Percentiles rank a stretch among this genome's conserved stretches.
Conservation (phyloP, 1,140 invertebrate genomes). For the Atta texana region DNA sequence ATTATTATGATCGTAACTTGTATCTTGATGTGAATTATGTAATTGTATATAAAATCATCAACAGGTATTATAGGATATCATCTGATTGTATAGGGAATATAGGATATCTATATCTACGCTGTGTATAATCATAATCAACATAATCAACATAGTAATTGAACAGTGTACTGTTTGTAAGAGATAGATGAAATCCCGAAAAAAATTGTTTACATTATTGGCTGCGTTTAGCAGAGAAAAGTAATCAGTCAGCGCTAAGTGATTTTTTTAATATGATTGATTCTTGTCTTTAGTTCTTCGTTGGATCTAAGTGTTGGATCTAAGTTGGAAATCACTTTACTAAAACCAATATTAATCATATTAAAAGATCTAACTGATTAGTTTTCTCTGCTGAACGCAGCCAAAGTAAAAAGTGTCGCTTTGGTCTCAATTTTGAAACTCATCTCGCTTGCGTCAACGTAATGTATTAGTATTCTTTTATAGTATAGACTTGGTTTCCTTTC, state of each 20-base stretch:
- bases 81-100: not conserved
- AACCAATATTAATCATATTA: too few relatives aligned
- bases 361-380: too few relatives aligned
- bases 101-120: too few relatives aligned
- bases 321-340: too few relatives aligned
- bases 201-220: not conserved
- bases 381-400: too few relatives aligned
- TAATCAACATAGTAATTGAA: not conserved
- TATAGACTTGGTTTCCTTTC: slow-evolving; percentile 28
- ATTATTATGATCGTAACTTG: not conserved
- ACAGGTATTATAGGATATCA: not conserved
- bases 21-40: not conserved
- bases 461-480: slow-evolving; percentile 22
- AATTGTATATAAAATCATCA: slow-evolving; percentile 14
- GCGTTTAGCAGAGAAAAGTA: too few relatives aligned
- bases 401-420: not conserved
- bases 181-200: not conserved
- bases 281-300: too few relatives aligned
- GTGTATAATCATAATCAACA: not conserved
- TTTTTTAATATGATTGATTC: too few relatives aligned
- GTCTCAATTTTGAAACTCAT: not conserved
- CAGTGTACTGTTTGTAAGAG: too few relatives aligned
- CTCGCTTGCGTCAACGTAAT: slow-evolving; percentile 17
- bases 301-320: too few relatives aligned
- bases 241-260: too few relatives aligned